Conservation (phyloP, 2,113 vertebrate species). For the Entelurus aequoreus region DNA sequence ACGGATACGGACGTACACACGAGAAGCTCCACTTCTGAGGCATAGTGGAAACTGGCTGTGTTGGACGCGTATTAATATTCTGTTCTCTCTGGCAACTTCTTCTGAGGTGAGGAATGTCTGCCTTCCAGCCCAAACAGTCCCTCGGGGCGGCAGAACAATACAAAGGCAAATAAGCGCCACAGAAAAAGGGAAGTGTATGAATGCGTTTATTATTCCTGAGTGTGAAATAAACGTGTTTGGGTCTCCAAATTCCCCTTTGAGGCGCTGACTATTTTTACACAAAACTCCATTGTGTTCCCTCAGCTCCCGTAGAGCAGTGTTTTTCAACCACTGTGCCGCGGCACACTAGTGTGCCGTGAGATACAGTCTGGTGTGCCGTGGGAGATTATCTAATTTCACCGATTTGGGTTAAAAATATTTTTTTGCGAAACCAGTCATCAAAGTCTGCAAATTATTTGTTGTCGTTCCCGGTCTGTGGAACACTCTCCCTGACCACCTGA, state of each 20-base stretch:
- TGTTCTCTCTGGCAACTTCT: not conserved
- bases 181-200: constrained; percentile 42
- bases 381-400: too few relatives aligned
- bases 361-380: too few relatives aligned
- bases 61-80: not conserved
- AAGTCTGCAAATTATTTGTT: too few relatives aligned
- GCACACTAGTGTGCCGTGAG: too few relatives aligned
- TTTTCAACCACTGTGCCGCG: too few relatives aligned
- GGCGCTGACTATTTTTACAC: constrained; percentile 7
- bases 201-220: constrained; percentile 9
- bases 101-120: not conserved
- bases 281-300: constrained; percentile 8
- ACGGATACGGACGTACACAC: constrained; percentile 42
- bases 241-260: not conserved
- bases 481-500: too few relatives aligned
- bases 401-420: too few relatives aligned
- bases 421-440: too few relatives aligned
- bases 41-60: constrained; percentile 10
- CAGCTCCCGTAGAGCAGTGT: not conserved
- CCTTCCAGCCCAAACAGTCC: constrained; percentile 16
- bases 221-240: not conserved
- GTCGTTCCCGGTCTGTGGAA: too few relatives aligned
- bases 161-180: constrained; percentile 37
- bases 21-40: constrained; percentile 35
- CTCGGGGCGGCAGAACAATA: constrained; percentile 40